Base-by-base conservation (phyloP, 2,888 invertebrate genomes). In the Omphaloscelis lunosa region DNA sequence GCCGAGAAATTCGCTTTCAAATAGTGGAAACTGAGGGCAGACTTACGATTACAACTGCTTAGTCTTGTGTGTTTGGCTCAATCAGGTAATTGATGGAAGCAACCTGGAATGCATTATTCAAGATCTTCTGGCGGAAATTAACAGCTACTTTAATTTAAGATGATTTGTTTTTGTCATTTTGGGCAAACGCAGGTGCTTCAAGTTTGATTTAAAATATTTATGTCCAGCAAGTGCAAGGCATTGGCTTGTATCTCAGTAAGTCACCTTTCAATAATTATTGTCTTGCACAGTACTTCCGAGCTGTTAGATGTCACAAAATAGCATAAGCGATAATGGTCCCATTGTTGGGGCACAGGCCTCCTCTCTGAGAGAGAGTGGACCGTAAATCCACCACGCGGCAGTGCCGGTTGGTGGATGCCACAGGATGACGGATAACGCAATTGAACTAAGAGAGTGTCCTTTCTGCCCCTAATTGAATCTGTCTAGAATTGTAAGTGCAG, bases 1-100 rank as follows among this genome's bases (percentile, higher is more conserved):
- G 79, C 27, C 34, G 53, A 71, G 53, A 45, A 61, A 62, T 71
- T 79, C 41, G 41, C 79, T 71, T 79, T 62, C 27, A 61, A 71
- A 61, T 45, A 41, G 41, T 45, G 2, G 41, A 53, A 59, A 6
- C 51, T 53, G 34, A 69, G 27, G 17, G 41, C 45, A 71, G 61
- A 53, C 15, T 53, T 61, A 23, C n/a, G 17, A 71, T 71, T 71
- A 45, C 71, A 69, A 61, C 20, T n/a, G n/a, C n/a, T 59, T 12
- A 17, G 41, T 34, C n/a, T 51, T 34, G 6, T 27, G 41, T 61
- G 41, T 77, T 79, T 77, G 7, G 34, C 41, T 27, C 23, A 27
- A 45, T 71, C 23, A 11, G 45, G 45, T 34, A 34, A 70, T 41
- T 71, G 12, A 45, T 11, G 39, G 5, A n/a, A 39, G 23, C 4